phyloP scores from a whole-genome alignment of 2,888 invertebrate genomes.

The Chloromyia formosa region DNA sequence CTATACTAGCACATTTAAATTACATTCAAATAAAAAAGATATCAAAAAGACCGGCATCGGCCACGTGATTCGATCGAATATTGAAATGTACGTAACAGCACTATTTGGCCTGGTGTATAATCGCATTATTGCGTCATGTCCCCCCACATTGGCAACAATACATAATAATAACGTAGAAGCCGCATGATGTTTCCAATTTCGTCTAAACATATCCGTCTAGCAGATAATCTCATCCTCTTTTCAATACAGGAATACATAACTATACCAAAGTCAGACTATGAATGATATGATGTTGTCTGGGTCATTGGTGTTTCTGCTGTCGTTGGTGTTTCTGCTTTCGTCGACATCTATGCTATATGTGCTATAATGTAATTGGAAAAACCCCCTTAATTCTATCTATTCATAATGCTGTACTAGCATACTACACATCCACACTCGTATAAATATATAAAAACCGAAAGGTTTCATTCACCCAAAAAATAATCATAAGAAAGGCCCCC shows the following conservation, averaged over 20 bases:
- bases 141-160: neutral
- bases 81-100: slow-evolving; percentile 21
- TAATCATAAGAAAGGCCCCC: slow-evolving; percentile 25
- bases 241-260: no score
- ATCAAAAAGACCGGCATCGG: neutral
- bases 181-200: slow-evolving; percentile 35
- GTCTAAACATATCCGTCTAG: slow-evolving; percentile 42
- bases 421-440: slow-evolving; percentile 10
- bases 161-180: slow-evolving; percentile 18
- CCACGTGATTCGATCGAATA: slow-evolving; percentile 27
- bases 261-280: neutral
- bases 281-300: slow-evolving; percentile 24
- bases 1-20: no score
- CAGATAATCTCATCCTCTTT: slow-evolving; percentile 21
- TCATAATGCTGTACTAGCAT: neutral
- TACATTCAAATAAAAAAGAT: no score
- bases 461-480: slow-evolving; percentile 41
- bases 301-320: slow-evolving; percentile 10
- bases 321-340: no score
- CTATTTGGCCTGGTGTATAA: slow-evolving; percentile 36
- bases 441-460: slow-evolving; percentile 2
- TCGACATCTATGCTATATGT: no score
- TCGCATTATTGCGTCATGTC: slow-evolving; percentile 36
- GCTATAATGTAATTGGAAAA: slow-evolving; percentile 24
- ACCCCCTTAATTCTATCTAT: slow-evolving; percentile 34